Base-by-base conservation (phyloP, 2,888 invertebrate genomes). In the Erebia aethiops region DNA sequence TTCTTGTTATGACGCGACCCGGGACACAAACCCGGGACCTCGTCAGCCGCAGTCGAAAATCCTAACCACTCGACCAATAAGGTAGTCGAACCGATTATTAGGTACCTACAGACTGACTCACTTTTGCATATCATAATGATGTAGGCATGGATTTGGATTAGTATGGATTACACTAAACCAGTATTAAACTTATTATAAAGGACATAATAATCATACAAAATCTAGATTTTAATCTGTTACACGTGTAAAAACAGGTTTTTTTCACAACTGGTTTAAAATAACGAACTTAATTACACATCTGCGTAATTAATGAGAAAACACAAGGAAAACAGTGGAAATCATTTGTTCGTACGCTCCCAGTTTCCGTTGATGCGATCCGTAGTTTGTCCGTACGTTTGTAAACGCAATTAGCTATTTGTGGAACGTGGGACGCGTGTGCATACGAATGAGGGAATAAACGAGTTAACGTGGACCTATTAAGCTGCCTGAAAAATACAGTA, bases 361-460 rank as follows among this genome's bases (percentile, higher is more conserved):
- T 46, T 60, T 16, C 43, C 41, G 41, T 43, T 49, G 5, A 62
- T 49, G 46, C 49, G 49, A 21, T 21, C 5, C 49, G 43, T 21
- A 62, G 21, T 49, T 18, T 46, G 43, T 41, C 16, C 26, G 51
- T 67, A 67, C 52, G 67, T 70, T 64, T 72, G 72, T 67, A 58
- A 69, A 67, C 66, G 58, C 71, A 69, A 71, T 73, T 71, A 66
- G 16, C 49, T 69, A 72, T 72, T 72, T 69, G 71, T 63, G 67
- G 63, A 52, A 62, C 72, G 67, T 57, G 56, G 51, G 49, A 56
- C 43, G 54, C 65, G 70, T 70, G 43, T 70, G 72, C 65, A 72
- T 72, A 58, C 64, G 64, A 70, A 72, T 72, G 64, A 54, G 69
- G 51, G 67, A 43, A 43, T 43, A 62, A 69, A 69, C 46, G 56